Evolutionary conservation across 2,113 vertebrate species (phyloP).

Genomic region (Semicossyphus pulcher): DNA sequence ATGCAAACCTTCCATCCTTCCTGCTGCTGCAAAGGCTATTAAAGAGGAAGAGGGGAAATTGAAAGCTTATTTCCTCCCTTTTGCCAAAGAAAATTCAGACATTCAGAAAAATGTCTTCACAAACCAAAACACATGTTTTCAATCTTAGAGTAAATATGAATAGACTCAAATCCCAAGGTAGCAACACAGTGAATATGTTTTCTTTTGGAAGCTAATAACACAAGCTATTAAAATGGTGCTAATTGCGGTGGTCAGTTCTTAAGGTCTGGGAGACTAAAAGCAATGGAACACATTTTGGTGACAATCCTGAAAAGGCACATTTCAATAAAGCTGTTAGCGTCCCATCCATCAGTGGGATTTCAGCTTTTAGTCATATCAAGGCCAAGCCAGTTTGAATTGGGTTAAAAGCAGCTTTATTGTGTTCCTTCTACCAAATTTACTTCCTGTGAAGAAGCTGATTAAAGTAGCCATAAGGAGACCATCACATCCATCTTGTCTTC

Average conservation of each 20-base stretch:
- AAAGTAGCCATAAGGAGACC: conserved; percentile 86
- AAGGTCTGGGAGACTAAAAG: conserved; percentile 72
- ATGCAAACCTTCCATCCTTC: background rate
- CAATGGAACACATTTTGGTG: conserved; percentile 32
- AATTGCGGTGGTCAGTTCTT: conserved; percentile 85
- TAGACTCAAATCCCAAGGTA: conserved; percentile 85
- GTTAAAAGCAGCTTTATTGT: conserved; percentile 91
- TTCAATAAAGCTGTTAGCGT: conserved; percentile 59
- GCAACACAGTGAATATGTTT: conserved; percentile 81
- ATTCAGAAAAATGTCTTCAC: conserved; percentile 79
- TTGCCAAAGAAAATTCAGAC: conserved; percentile 77
- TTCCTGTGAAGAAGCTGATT: conserved; percentile 85
- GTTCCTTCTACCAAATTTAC: conserved; percentile 88
- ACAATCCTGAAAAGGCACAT: conserved; percentile 60
- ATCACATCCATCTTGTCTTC: conserved; percentile 59
- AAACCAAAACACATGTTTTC: conserved; percentile 84
- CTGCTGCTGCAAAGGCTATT: conserved; percentile 11
- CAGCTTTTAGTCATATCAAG: conserved; percentile 75
- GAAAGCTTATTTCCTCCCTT: conserved; percentile 59
- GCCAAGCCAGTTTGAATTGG: conserved; percentile 87
- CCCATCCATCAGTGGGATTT: conserved; percentile 40
- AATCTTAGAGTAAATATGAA: conserved; percentile 82
- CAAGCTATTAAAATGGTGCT: conserved; percentile 70
- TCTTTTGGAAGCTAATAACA: conserved; percentile 68
- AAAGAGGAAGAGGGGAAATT: background rate